These are phyloP conservation scores for Heteromyza rotundicornis DNA, from an alignment of 2,888 invertebrate genomes.

Conservation along the genomic window DNA sequence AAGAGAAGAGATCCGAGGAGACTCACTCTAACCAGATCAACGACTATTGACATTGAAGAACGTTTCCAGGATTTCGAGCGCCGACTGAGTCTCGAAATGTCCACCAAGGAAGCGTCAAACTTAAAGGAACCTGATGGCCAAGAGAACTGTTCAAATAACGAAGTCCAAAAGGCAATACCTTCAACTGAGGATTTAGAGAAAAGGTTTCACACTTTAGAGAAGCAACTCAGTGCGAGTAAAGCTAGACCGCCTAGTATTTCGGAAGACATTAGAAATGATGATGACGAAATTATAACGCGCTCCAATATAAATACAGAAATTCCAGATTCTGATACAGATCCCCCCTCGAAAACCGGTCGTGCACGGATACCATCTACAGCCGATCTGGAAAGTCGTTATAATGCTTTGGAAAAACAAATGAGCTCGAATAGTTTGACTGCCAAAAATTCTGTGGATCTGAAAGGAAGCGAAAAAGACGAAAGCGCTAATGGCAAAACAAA, in stretches of 20 bases:
- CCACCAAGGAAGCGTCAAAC: conserved; percentile 12
- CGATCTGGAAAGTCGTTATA: conserved; percentile 43
- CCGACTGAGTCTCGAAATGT: conserved; percentile 40
- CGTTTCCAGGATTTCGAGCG: conserved; percentile 45
- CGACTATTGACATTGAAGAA: conserved; percentile 51
- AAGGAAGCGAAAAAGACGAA: conserved; percentile 1
- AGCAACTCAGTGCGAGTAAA: conserved; percentile 37
- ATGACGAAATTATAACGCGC: no score
- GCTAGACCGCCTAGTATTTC: neutral
- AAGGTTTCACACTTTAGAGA: conserved; percentile 39
- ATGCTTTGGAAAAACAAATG: conserved; percentile 39
- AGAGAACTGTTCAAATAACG: neutral
- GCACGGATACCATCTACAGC: conserved; percentile 44
- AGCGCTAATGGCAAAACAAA: conserved; percentile 27
- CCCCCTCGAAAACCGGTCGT: neutral
- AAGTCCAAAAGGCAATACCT: conserved; percentile 42
- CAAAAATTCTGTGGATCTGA: conserved; percentile 38
- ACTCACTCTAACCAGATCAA: conserved; percentile 47
- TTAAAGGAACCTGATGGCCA: no score
- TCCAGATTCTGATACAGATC: neutral
- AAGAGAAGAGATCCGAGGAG: conserved; percentile 51
- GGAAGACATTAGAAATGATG: neutral
- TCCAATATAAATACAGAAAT: neutral
- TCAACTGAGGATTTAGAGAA: conserved; percentile 42
- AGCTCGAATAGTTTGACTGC: conserved; percentile 36